Base-by-base conservation (phyloP, 2,797 vertebrate genomes). In the Carapus acus region DNA sequence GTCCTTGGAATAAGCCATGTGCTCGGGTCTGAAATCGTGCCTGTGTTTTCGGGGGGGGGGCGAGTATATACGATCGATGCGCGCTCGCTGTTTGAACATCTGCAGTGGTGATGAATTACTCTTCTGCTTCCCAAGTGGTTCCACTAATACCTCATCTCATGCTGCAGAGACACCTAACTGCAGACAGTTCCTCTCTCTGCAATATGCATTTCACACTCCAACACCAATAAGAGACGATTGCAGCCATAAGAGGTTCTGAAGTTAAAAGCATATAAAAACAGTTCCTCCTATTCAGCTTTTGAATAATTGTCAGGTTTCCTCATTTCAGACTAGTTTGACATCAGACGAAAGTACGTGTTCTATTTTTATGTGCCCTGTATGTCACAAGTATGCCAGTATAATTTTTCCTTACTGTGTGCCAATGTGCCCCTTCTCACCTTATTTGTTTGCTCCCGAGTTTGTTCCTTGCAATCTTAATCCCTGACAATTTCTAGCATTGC, bases 21-120 rank as follows among this genome's bases (percentile, higher is more conserved):
- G 27, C 20, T 21, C 39, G 42, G 17, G 21, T 20, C 13, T 27
- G 24, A 27, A 27, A 9, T 5, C 24, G 9, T 4, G 24, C 24
- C 24, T 42, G 48, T 58, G 73, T 65, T 69, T 33, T n/a, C n/a
- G n/a, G n/a, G n/a, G n/a, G n/a, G n/a, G n/a, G 43, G 55, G 41
- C 37, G 44, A 56, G 60, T 44, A 1, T 1, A 16, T 47, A 46
- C 60, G 62, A 82, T 85, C 73, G 41, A 82, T 84, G 73, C 53
- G 8, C 55, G 43, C 65, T 62, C 68, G 71, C 74, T 70, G 64
- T 73, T 71, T 59, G 67, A 78, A 76, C 75, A 83, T 86, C 79
- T 76, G 80, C 81, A 82, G 76, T 74, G 82, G 74, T 62, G 51
- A 80, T 83, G 73, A 83, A 81, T 85, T 77, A 80, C 75, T 58